Base-by-base conservation (phyloP, 2,888 invertebrate species). In the Nemotelus nigrinus region DNA sequence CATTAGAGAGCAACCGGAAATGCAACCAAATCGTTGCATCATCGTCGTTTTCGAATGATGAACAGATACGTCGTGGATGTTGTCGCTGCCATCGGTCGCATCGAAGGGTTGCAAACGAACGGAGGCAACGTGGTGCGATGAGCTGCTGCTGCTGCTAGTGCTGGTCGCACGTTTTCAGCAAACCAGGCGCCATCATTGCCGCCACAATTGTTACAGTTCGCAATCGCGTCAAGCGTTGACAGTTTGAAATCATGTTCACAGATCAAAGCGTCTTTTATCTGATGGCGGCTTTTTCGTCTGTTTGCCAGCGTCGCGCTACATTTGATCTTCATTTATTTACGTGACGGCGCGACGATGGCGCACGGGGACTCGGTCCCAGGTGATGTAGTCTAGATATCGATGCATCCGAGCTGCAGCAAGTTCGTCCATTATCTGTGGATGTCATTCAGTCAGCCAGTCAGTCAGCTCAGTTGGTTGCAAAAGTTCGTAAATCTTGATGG, bases 291-390 rank as follows among this genome's bases (percentile, higher is more conserved):
- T 45, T 48, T 71, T 43, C 44, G 43, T 68, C 10, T 70, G 8
- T 25, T 7, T 3, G 7, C 50, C 6, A 70, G 8, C 43, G 70
- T 47, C 25, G 50, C 74, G 60, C 48, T 74, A 47, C 74, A 74
- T 57, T 74, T 74, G 74, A 74, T 74, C 74, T 74, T 74, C 74
- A 74, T 74, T 74, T 74, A 74, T 48, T 6, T 74, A 41, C 10
- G 25, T 6, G 3, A 25, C 25, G 68, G 25, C 4, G 48, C 50
- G 50, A 44, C 10, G 63, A 68, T 44, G 53, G 44, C 43, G 53
- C 43, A 70, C 70, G 25, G 25, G 25, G 25, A 25, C 25, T 25
- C 25, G 53, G 41, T 68, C 44, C 41, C 43, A 25, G 47, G 55
- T 41, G 7, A 6, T 55, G 10, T 3, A 67, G 25, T 25, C 25